These are phyloP conservation scores for Propithecus deckenii DNA, from an alignment of 2,797 vertebrate species.

Conservation along the genomic window DNA sequence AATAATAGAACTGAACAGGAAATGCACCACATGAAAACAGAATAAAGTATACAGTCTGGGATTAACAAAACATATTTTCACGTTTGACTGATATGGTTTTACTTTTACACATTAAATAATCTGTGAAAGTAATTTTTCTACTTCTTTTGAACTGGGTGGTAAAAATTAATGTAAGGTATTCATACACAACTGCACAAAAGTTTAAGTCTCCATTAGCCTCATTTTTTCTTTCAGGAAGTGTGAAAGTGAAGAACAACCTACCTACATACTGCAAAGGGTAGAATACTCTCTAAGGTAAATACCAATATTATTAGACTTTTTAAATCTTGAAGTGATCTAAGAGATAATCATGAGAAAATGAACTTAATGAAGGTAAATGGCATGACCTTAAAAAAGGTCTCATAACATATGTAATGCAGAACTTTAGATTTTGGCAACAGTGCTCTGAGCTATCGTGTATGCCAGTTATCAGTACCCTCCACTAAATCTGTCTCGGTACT, in stretches of 20 bases:
- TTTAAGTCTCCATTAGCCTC: background rate
- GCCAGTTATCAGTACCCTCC: background rate
- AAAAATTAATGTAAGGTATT: background rate
- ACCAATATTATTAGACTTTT: background rate
- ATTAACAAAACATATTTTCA: background rate
- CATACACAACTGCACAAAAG: background rate
- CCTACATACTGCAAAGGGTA: background rate
- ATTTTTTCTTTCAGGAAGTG: background rate
- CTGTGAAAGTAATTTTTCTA: background rate
- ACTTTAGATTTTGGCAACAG: background rate
- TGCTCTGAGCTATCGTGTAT: background rate
- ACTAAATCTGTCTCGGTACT: too few relatives aligned
- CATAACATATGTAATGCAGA: background rate
- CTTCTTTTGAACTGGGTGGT: background rate
- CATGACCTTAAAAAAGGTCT: background rate
- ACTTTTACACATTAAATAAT: background rate
- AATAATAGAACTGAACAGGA: background rate
- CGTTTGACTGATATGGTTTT: background rate
- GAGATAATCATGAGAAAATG: background rate
- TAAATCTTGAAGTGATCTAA: background rate
- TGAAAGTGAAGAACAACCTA: background rate
- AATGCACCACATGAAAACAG: background rate
- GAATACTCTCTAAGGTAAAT: background rate
- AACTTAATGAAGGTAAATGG: background rate
- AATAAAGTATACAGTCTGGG: background rate